Evolutionary conservation across 2,113 vertebrate genomes (phyloP).

Genomic region (Onychostoma macrolepis): DNA sequence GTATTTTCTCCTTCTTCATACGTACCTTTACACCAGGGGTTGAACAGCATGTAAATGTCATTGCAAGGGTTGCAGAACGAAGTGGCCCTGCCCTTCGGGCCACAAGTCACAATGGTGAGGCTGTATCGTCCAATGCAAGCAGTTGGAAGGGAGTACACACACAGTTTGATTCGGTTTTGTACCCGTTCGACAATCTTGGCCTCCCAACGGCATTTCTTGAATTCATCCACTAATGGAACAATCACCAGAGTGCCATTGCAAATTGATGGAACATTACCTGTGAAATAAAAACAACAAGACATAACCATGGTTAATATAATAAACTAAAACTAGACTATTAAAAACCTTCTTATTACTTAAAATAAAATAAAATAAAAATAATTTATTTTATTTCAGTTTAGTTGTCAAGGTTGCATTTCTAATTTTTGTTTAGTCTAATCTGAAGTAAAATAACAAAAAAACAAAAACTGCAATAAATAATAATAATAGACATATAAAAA

Average conservation of each 20-base stretch:
- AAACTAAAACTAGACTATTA: neutral
- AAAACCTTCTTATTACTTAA: too few species aligned
- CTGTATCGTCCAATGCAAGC: constrained; percentile 83
- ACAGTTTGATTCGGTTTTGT: constrained; percentile 70
- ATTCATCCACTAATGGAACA: constrained; percentile 35
- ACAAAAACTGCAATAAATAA: too few species aligned
- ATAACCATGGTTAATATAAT: neutral
- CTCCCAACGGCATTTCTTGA: constrained; percentile 30
- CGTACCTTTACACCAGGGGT: constrained; percentile 74
- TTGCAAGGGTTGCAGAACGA: constrained; percentile 70
- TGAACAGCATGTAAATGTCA: constrained; percentile 84
- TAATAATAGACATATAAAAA: too few species aligned
- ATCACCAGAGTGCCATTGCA: constrained; percentile 25
- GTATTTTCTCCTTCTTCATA: neutral
- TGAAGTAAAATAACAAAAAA: too few species aligned
- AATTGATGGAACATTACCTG: constrained; percentile 19
- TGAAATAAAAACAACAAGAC: neutral
- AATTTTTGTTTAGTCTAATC: too few species aligned
- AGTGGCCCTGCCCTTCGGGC: constrained; percentile 64
- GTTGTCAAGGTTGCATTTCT: too few species aligned
- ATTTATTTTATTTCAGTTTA: too few species aligned
- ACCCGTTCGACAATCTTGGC: constrained; percentile 70
- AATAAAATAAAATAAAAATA: neutral
- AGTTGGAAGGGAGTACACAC: constrained; percentile 72
- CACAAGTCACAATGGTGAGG: constrained; percentile 72